A percentile compares a stretch with the other conserved stretches of the same genome.
Conservation (phyloP, 2,113 vertebrate genomes). For the Myxocyprinus asiaticus region DNA sequence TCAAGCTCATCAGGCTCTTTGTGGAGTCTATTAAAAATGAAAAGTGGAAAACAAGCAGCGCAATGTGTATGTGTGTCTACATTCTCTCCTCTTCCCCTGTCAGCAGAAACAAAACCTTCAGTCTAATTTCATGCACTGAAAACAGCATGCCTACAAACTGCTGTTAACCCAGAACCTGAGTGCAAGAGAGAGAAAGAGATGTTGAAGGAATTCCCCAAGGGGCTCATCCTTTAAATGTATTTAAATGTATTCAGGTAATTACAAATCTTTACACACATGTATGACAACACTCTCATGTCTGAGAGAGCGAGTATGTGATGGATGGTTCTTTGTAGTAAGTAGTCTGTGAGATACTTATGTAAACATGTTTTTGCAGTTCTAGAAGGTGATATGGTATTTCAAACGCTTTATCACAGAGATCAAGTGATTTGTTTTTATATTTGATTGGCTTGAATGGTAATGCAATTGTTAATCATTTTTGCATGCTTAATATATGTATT, state of each 20-base stretch:
- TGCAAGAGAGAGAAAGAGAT: constrained; percentile 26
- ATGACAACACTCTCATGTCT: neutral
- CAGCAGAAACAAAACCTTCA: constrained; percentile 31
- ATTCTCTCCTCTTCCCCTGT: neutral
- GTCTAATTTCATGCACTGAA: neutral
- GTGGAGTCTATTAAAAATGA: constrained; percentile 17
- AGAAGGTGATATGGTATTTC: neutral
- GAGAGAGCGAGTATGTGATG: neutral
- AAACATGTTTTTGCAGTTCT: neutral
- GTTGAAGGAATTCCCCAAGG: constrained; percentile 61
- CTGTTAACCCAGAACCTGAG: constrained; percentile 5
- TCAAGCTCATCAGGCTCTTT: constrained; percentile 34
- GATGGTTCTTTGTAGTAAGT: constrained; percentile 32
- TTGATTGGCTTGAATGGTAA: too few relatives aligned
- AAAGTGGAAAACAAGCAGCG: constrained; percentile 19
- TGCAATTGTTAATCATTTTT: too few relatives aligned
- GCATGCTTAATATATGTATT: too few relatives aligned
- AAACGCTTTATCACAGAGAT: neutral
- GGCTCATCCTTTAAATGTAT: constrained; percentile 74
- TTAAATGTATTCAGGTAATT: constrained; percentile 81
- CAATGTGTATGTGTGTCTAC: neutral
- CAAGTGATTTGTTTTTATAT: too few relatives aligned
- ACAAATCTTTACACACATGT: constrained; percentile 73
- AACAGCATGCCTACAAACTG: constrained; percentile 5
- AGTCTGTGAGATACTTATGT: constrained; percentile 38